A percentile compares a stretch with the other conserved stretches of the same genome.
Conservation (phyloP, 2,797 vertebrate species). For the Falco rusticolus region DNA sequence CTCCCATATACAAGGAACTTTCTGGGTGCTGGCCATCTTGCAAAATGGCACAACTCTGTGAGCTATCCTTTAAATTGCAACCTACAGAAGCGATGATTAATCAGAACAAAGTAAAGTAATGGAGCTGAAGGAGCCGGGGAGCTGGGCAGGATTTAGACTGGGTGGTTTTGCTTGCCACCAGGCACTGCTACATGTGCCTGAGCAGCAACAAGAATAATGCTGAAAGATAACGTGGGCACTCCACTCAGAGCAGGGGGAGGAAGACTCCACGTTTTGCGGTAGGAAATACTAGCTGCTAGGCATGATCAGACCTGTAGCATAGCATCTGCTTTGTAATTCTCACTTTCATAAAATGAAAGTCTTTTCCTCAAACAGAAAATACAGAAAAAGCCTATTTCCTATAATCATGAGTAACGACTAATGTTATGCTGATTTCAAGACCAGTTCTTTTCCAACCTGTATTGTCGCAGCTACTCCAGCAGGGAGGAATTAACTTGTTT, state of each 20-base stretch:
- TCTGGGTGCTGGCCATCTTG: neutral
- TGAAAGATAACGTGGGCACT: neutral
- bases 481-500: neutral
- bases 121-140: neutral
- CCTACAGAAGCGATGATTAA: neutral
- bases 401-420: neutral
- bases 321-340: neutral
- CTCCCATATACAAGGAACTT: neutral
- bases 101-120: neutral
- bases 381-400: neutral
- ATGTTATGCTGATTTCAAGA: neutral
- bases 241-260: fast-evolving
- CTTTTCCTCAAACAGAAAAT: neutral
- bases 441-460: neutral
- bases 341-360: neutral
- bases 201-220: neutral
- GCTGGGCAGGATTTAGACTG: neutral
- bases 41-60: neutral
- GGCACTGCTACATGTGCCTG: fast-evolving
- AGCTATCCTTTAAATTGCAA: neutral
- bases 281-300: neutral
- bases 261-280: neutral
- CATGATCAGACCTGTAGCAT: neutral
- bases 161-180: neutral
- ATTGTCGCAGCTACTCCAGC: neutral